Percentiles rank a stretch among this genome's conserved stretches.
Conservation (phyloP, 2,888 invertebrate genomes). For the Peribatodes rhomboidaria region DNA sequence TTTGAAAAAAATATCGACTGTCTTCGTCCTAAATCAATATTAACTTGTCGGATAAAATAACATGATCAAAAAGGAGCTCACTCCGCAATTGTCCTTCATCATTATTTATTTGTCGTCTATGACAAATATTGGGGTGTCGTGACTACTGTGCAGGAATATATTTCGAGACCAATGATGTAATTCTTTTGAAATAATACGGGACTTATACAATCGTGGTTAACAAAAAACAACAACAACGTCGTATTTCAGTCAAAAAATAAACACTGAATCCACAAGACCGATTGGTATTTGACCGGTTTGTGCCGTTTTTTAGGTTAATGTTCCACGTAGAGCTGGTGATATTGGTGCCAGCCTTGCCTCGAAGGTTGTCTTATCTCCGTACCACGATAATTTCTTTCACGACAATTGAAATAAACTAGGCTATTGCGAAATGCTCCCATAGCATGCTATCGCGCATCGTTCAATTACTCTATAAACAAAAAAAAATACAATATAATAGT, state of each 20-base stretch:
- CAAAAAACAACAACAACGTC: constrained; percentile 1
- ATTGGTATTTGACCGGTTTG: constrained; percentile 51
- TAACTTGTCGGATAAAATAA: not conserved
- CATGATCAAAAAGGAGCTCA: constrained; percentile 1
- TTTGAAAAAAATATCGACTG: constrained; percentile 1
- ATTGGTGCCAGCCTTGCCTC: constrained; percentile 57
- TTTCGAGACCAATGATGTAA: not conserved
- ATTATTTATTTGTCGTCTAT: not conserved
- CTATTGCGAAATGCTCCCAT: constrained; percentile 51
- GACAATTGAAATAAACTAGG: constrained; percentile 49
- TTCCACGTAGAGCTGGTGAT: constrained; percentile 46
- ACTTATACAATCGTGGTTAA: too few species aligned
- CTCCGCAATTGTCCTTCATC: not conserved
- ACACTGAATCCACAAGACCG: constrained; percentile 27
- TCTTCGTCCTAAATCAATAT: constrained; percentile 11
- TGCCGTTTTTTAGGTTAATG: constrained; percentile 59
- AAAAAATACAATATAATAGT: not conserved
- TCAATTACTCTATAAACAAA: not conserved
- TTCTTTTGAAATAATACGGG: too few species aligned
- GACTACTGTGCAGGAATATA: not conserved
- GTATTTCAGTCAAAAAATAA: constrained; percentile 7
- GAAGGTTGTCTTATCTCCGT: constrained; percentile 59
- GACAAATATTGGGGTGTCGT: not conserved
- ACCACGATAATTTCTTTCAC: constrained; percentile 49
- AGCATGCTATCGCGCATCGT: constrained; percentile 8